Percentiles rank a stretch among this genome's conserved stretches.
Evolutionary conservation across 2,797 vertebrate species (phyloP).

Genomic region (Ammospiza maritima): DNA sequence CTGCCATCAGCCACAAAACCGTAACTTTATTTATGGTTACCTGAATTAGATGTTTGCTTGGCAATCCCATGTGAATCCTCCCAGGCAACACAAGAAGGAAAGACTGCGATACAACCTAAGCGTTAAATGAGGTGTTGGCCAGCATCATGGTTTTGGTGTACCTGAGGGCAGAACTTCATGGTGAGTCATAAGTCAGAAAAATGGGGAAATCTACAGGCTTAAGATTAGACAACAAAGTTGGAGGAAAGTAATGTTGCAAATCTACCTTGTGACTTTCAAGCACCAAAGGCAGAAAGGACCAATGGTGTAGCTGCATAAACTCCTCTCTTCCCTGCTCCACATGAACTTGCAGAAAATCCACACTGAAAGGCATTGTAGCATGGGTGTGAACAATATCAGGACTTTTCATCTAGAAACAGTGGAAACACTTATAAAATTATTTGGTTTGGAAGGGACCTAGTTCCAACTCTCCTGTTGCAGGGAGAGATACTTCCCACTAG

Average conservation of each 20-base stretch:
- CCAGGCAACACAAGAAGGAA: not conserved
- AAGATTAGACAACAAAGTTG: not conserved
- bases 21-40: not conserved
- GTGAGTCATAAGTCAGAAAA: not conserved
- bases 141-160: not conserved
- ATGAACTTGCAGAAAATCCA: not conserved
- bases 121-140: not conserved
- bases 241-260: not conserved
- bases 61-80: not conserved
- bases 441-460: not conserved
- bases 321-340: not conserved
- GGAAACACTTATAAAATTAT: not conserved
- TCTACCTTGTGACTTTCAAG: not conserved
- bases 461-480: not conserved
- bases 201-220: not conserved
- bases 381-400: fast-evolving
- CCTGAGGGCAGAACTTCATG: not conserved
- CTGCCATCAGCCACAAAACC: not conserved
- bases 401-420: not conserved
- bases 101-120: not conserved
- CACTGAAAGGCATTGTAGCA: not conserved
- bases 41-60: not conserved
- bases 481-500: not conserved
- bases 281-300: not conserved
- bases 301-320: not conserved